These are phyloP conservation scores for Unio pictorum DNA, from an alignment of 2,888 invertebrate species.

Conservation along the genomic window DNA sequence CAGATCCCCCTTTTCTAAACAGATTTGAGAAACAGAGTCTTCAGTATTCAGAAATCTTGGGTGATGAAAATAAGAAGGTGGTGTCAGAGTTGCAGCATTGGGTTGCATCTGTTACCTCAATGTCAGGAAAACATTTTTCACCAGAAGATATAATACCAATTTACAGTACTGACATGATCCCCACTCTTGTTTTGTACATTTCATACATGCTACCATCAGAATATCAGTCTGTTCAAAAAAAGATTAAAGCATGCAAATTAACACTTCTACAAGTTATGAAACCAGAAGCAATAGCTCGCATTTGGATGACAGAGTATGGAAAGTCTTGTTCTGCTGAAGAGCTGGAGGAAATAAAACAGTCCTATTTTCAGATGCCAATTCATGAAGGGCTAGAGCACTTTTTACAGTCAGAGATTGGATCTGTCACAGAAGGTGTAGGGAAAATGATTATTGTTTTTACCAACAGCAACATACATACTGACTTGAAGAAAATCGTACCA, in stretches of 20 bases:
- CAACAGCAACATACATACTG: constrained; percentile 36
- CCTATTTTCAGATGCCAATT: constrained; percentile 33
- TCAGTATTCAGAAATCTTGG: constrained; percentile 36
- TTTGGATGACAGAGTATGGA: constrained; percentile 4
- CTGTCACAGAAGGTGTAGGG: not conserved
- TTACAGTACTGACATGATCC: constrained; percentile 29
- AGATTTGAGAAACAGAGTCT: constrained; percentile 61
- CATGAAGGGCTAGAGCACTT: constrained; percentile 33
- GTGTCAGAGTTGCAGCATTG: constrained; percentile 15
- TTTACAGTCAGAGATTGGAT: not conserved
- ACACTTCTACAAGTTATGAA: constrained; percentile 26
- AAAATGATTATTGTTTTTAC: constrained; percentile 32
- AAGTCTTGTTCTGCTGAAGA: not conserved
- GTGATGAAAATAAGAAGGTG: constrained; percentile 7
- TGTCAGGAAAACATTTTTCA: constrained; percentile 10
- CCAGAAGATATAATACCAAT: constrained; percentile 32
- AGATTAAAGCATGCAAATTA: constrained; percentile 8
- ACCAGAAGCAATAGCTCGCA: constrained; percentile 36
- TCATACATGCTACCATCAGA: not conserved
- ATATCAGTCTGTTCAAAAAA: too few relatives aligned
- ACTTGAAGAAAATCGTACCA: constrained; percentile 1
- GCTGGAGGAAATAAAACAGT: not conserved
- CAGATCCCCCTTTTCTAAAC: constrained; percentile 56
- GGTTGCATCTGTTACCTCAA: constrained; percentile 8
- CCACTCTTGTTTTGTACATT: constrained; percentile 24